A percentile compares a stretch with the other conserved stretches of the same genome.
Evolutionary conservation across 2,113 vertebrate genomes (phyloP).

Genomic region (Ameiurus melas): DNA sequence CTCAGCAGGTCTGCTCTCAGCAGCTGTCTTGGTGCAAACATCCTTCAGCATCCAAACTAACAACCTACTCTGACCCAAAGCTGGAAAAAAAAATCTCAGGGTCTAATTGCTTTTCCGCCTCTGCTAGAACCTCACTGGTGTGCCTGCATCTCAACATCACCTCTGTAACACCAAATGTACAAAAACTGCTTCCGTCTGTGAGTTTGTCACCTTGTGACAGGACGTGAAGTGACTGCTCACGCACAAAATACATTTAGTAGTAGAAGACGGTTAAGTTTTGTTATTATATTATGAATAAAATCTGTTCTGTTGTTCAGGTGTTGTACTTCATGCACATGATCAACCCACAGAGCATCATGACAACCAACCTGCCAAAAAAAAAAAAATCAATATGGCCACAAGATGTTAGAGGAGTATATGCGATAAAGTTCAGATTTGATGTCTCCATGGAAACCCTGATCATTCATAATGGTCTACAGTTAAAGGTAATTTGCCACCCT

Average conservation of each 20-base stretch:
- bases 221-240: neutral
- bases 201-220: neutral
- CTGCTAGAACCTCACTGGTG: constrained; percentile 21
- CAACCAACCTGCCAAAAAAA: neutral
- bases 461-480: neutral
- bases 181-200: neutral
- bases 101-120: constrained; percentile 50
- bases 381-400: neutral
- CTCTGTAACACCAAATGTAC: neutral
- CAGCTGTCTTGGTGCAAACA: neutral
- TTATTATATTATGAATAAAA: neutral
- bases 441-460: constrained; percentile 37
- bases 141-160: neutral
- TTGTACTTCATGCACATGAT: neutral
- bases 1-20: neutral
- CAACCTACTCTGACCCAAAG: constrained; percentile 10
- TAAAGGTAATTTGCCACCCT: neutral
- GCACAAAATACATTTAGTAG: neutral
- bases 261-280: neutral
- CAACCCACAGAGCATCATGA: neutral
- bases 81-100: constrained; percentile 43
- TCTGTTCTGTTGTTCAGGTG: neutral
- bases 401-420: neutral
- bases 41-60: neutral
- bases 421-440: neutral